Percentiles rank a stretch among this genome's conserved stretches.
Evolutionary conservation across 2,797 vertebrate species (phyloP).

Genomic region (Myioborus melanocephalus): DNA sequence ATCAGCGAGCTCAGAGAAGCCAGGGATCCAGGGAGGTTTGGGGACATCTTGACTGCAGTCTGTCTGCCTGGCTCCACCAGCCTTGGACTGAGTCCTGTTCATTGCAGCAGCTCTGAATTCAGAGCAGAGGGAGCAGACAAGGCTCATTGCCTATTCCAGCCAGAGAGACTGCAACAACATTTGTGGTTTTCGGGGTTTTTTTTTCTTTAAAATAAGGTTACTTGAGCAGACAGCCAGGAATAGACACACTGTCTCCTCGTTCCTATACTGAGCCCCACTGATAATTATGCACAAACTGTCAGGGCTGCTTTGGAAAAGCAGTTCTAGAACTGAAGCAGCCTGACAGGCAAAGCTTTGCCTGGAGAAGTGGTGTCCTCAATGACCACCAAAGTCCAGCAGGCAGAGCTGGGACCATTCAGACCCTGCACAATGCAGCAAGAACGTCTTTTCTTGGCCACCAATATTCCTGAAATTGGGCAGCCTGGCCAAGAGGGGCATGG

Average conservation of each 20-base stretch:
- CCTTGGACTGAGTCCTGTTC: constrained; percentile 47
- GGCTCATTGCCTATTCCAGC: constrained; percentile 46
- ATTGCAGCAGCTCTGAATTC: constrained; percentile 57
- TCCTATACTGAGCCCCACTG: background rate
- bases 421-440: background rate
- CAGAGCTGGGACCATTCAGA: background rate
- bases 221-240: background rate
- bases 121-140: constrained; percentile 49
- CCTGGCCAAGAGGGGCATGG: background rate
- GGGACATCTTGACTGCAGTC: constrained; percentile 57
- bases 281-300: background rate
- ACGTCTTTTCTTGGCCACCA: background rate
- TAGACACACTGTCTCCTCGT: background rate
- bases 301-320: background rate
- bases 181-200: background rate
- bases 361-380: fast-evolving
- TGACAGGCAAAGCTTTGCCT: background rate
- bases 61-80: constrained; percentile 8
- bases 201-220: background rate
- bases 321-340: background rate
- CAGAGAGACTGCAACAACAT: constrained; percentile 26
- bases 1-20: background rate
- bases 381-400: background rate
- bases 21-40: constrained; percentile 7
- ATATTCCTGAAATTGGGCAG: background rate